Evolutionary conservation across 2,797 vertebrate species (phyloP).

Genomic region (Tachyglossus aculeatus): DNA sequence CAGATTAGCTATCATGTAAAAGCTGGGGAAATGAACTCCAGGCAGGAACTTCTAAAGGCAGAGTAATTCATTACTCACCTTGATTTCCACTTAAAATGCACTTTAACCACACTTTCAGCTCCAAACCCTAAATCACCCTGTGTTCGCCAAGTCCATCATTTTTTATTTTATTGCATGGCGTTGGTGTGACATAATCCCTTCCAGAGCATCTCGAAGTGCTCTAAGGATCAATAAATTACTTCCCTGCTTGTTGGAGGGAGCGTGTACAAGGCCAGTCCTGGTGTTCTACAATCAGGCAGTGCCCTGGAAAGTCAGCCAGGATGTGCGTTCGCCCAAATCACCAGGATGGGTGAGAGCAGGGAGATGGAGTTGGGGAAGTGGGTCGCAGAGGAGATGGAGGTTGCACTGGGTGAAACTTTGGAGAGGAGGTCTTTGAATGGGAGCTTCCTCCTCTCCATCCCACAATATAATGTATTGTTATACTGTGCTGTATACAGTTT

Average conservation of each 20-base stretch:
- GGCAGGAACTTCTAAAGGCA: slow-evolving; percentile 73
- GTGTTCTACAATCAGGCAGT: slow-evolving; percentile 30
- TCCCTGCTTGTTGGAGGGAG: slow-evolving; percentile 69
- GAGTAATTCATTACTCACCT: slow-evolving; percentile 80
- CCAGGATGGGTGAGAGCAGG: background rate
- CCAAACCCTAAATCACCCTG: slow-evolving; percentile 78
- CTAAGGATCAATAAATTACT: slow-evolving; percentile 82
- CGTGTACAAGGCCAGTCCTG: slow-evolving; percentile 66
- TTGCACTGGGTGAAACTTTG: background rate
- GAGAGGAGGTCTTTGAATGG: too few relatives aligned
- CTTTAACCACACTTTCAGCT: slow-evolving; percentile 80
- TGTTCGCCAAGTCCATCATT: slow-evolving; percentile 80
- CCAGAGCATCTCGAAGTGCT: slow-evolving; percentile 75
- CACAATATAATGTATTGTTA: too few relatives aligned
- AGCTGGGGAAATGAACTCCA: slow-evolving; percentile 75
- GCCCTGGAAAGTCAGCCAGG: slow-evolving; percentile 3
- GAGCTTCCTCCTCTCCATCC: too few relatives aligned
- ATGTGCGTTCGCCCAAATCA: background rate
- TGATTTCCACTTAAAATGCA: slow-evolving; percentile 84
- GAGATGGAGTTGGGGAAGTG: background rate
- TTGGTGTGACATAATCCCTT: slow-evolving; percentile 80
- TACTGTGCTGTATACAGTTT: too few relatives aligned
- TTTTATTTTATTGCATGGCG: slow-evolving; percentile 77
- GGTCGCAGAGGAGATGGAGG: background rate
- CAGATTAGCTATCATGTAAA: slow-evolving; percentile 70